phyloP scores from a whole-genome alignment of 2,797 vertebrate species.

The Helarctos malayanus region DNA sequence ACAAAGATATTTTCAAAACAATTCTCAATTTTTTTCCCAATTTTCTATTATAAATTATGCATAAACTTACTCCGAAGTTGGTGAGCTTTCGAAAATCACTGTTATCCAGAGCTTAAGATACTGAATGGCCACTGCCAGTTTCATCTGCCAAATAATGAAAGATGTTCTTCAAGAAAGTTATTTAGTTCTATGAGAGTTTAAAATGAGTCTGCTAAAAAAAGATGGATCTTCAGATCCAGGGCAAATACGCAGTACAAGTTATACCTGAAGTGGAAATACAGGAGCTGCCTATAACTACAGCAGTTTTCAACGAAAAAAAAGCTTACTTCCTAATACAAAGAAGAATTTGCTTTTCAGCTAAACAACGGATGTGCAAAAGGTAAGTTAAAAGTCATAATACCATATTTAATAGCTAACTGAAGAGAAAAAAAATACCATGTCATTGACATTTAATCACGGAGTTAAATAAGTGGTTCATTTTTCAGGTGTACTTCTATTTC shows the following conservation, averaged over 20 bases:
- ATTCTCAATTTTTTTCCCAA: constrained; percentile 20
- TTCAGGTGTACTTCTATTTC: constrained; percentile 26
- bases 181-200: constrained; percentile 68
- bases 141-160: constrained; percentile 71
- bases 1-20: constrained; percentile 67
- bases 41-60: constrained; percentile 62
- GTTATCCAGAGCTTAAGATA: constrained; percentile 54
- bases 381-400: constrained; percentile 57
- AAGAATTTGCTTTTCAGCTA: constrained; percentile 70
- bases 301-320: constrained; percentile 60
- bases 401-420: constrained; percentile 47
- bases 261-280: constrained; percentile 69
- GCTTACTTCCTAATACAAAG: constrained; percentile 56
- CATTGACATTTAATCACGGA: constrained; percentile 33
- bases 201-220: constrained; percentile 63
- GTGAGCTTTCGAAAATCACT: constrained; percentile 67
- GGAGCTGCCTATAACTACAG: constrained; percentile 64
- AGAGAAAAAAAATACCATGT: constrained; percentile 31
- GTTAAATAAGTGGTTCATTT: constrained; percentile 53
- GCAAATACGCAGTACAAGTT: constrained; percentile 66
- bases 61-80: constrained; percentile 68
- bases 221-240: constrained; percentile 70
- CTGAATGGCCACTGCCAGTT: constrained; percentile 60
- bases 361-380: constrained; percentile 64
- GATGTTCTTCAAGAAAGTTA: constrained; percentile 78